A percentile compares a stretch with the other conserved stretches of the same genome.
Evolutionary conservation across 2,888 invertebrate genomes (phyloP).

Genomic region (Lasioglossum villosulum): DNA sequence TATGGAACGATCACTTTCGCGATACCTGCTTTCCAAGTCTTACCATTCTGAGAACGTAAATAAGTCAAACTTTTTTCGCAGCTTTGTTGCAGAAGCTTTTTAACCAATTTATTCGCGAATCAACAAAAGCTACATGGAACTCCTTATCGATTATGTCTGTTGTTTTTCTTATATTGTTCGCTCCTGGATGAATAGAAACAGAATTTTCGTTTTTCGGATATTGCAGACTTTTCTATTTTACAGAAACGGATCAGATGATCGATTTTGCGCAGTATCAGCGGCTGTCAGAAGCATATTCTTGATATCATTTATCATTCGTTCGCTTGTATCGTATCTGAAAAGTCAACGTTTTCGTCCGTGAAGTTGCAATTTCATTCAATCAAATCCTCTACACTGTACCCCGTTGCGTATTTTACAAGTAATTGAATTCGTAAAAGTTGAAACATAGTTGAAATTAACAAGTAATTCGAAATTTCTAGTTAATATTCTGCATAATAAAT

Average conservation of each 20-base stretch:
- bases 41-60: background rate
- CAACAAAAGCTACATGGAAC: background rate
- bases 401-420: background rate
- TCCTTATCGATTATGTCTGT: background rate
- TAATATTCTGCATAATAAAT: background rate
- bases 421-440: background rate
- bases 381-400: background rate
- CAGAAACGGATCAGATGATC: background rate
- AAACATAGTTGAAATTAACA: accelerated
- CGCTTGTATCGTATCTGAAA: background rate
- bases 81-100: background rate
- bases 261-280: background rate
- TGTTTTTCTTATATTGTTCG: background rate
- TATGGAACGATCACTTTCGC: background rate
- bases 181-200: background rate
- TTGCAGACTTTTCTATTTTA: background rate
- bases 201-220: background rate
- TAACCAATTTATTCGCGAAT: background rate
- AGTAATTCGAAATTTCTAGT: background rate
- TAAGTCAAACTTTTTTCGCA: background rate
- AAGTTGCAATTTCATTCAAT: background rate
- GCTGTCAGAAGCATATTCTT: background rate
- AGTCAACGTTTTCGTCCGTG: background rate
- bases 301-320: background rate
- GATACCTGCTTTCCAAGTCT: background rate